phyloP scores from a whole-genome alignment of 1,140 invertebrate species.

The Pogonognathellus flavescens region DNA sequence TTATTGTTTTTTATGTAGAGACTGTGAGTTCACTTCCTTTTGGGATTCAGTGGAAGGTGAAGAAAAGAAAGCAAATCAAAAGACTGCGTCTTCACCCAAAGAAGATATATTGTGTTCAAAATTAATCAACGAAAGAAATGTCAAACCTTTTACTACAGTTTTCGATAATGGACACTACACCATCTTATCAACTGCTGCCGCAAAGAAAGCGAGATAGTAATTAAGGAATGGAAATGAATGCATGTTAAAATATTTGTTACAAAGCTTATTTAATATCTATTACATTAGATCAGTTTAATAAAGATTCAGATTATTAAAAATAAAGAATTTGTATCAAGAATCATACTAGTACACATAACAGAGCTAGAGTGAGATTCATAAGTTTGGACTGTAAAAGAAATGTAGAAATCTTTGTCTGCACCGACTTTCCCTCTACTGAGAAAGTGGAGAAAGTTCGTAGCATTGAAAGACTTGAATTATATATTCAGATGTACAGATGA shows the following conservation, averaged over 20 bases:
- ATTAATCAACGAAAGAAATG: conserved; percentile 32
- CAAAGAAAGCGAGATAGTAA: too few species aligned
- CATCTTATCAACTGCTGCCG: neutral
- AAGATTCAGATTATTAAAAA: too few species aligned
- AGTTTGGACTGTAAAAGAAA: too few species aligned
- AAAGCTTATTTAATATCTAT: too few species aligned
- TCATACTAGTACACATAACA: too few species aligned
- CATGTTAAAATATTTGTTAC: too few species aligned
- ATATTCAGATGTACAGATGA: neutral
- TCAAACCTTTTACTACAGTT: neutral
- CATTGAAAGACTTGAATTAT: neutral
- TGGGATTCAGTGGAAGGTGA: conserved; percentile 22
- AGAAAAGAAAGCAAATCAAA: neutral
- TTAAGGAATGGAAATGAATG: too few species aligned
- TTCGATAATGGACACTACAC: conserved; percentile 51
- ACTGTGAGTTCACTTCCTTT: conserved; percentile 35
- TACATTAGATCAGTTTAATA: too few species aligned
- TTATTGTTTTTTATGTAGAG: conserved; percentile 16
- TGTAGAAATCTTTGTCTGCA: too few species aligned
- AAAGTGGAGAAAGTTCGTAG: neutral
- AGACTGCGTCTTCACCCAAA: neutral
- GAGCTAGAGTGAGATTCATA: too few species aligned
- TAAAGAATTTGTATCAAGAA: too few species aligned
- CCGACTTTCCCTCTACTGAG: neutral
- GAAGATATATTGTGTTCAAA: conserved; percentile 26